These are phyloP conservation scores for Salvelinus fontinalis DNA, from an alignment of 2,113 vertebrate genomes.

Conservation along the genomic window DNA sequence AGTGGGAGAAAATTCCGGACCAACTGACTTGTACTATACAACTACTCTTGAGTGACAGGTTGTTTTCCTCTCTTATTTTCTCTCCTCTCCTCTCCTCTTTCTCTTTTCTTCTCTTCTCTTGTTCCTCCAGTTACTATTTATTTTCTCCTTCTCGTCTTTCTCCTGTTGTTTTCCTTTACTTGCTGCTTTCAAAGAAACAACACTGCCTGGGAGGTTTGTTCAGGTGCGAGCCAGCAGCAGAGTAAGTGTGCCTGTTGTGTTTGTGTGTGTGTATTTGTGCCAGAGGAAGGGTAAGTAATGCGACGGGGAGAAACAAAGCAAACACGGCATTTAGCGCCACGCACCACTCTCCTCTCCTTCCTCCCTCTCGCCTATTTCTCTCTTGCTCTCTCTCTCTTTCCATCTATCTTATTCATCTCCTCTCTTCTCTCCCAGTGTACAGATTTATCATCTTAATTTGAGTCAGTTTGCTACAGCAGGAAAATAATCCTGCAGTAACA, in stretches of 20 bases:
- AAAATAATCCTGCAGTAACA: no score
- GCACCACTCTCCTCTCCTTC: no score
- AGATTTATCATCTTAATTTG: no score
- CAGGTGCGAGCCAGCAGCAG: background rate
- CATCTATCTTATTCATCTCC: background rate
- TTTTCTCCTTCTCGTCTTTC: constrained; percentile 1
- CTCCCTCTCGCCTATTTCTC: no score
- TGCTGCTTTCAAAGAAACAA: constrained; percentile 26
- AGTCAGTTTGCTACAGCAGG: no score
- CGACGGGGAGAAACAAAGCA: constrained; percentile 54
- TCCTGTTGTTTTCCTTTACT: constrained; percentile 23
- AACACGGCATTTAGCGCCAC: constrained; percentile 55
- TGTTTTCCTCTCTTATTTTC: background rate
- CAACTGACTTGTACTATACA: constrained; percentile 7
- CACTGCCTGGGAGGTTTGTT: constrained; percentile 5
- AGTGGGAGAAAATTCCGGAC: constrained; percentile 60
- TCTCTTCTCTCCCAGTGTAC: background rate
- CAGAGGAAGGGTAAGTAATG: constrained; percentile 49
- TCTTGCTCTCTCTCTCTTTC: no score
- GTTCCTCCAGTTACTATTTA: background rate
- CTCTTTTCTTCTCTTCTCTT: background rate
- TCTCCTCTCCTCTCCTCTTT: no score
- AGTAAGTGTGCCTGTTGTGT: constrained; percentile 3
- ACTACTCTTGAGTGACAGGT: background rate
- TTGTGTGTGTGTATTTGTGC: constrained; percentile 6